Evolutionary conservation across 2,888 invertebrate species (phyloP), one percentile per base, ranked within the genome.

Genomic region (Trachelus troglodyta): DNA sequence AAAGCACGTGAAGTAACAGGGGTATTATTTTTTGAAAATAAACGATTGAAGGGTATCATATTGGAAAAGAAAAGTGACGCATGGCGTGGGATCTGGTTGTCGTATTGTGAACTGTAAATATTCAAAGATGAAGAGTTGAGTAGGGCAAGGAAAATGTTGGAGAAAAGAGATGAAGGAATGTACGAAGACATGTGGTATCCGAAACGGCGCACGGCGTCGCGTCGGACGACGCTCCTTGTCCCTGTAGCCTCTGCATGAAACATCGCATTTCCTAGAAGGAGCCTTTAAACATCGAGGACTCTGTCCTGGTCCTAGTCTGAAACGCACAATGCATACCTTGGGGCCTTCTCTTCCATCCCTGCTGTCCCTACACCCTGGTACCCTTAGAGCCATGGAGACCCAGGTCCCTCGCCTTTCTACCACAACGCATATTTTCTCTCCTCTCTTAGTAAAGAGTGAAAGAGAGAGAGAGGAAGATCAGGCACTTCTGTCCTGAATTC

Each of bases 261-360:
- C 75, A 74, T 77, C 77, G 75, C 75, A 77, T 69, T 77, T 77
- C 77, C 71, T 56, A 74, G 77, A 77, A 75, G 75, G 77, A 75
- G 75, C 31, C 77, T 77, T 77, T 75, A 77, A 77, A 77, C 69
- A 77, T 71, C 77, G 75, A 68, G 75, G 77, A 77, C 73, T 75
- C 77, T 79, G 40, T 12, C 74, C 40, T 74, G 73, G 56, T 77
- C 69, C 30, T 75, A 35, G 76, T 56, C 34, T 77, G 56, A 77
- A 73, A 80, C 81, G 83, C 84, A 86, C 85, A 87, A 86, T 87
- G 81, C 86, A 84, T 84, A 83, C 85, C 84, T 82, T 75, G 76
- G 37, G 35, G 79, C 81, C 80, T 75, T 34, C 77, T 37, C 76
- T 37, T 78, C 56, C 69, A 56, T 56, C 40, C 40, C 40, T 56